Evolutionary conservation across 2,888 invertebrate species (phyloP), one percentile per base, ranked within the genome.

Genomic region (Endotricha flammealis): DNA sequence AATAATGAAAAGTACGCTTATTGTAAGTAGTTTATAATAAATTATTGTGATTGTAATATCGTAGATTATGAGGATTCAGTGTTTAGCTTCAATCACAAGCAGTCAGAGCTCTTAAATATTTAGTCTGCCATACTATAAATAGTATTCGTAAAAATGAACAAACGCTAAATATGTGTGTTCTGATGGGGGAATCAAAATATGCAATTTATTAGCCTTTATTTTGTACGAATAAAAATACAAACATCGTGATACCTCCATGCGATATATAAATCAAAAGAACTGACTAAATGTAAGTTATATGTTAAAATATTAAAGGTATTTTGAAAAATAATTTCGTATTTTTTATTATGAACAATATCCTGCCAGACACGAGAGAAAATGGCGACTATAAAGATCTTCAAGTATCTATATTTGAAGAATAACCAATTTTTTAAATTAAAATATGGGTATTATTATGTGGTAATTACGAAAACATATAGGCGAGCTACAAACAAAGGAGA

Each of bases 121-220:
- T 59, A 59, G 43, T 41, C 44, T 63, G 85, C 86, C 86, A 86
- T 86, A 83, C 72, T 76, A 72, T 64, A 24, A 10, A 33, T 32
- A 32, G 22, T 12, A 22, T 31, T 22, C 9, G 77, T 72, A 75
- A 77, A 80, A 74, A 20, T 20, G 2, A 20, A 20, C 20, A 6
- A 20, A 20, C 7, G 20, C 20, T 20, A 20, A 4, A n/a, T 20
- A 6, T 20, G n/a, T 20, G 16, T 16, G 16, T 16, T 16, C 20
- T 20, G 20, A 11, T 22, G 31, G 31, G 10, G 17, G 20, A 20
- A 20, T 20, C 20, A 20, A 20, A 20, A 20, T 20, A 20, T 4
- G 6, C 20, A 20, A 20, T 16, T 16, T 16, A 16, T 8, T 8
- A 20, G 16, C 6, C 6, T 3, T 16, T 4, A 16, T 16, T 16